Evolutionary conservation across 1,140 invertebrate genomes (phyloP), one percentile per base, ranked within the genome.

Genomic region (Drosophila yakuba): DNA sequence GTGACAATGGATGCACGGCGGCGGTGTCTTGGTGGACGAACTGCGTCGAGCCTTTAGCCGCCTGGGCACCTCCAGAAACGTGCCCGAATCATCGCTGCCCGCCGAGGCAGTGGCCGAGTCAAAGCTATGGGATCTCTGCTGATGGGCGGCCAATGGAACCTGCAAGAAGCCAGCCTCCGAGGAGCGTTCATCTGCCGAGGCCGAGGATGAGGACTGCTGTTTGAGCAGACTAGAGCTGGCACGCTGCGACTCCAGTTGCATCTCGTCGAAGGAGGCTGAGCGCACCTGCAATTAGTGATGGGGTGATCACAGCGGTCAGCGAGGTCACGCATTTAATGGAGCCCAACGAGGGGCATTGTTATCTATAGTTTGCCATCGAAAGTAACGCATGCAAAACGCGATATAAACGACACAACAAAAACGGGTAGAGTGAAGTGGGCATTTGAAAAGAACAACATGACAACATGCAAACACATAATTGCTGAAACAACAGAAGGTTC

Each of bases 251-350:
- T 96, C 96, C 80, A 97, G 91, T 89, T 97, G 96, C 89, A 97
- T 97, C 93, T 97, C 96, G 93, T 97, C 97, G 93, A 97, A 97
- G 57, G 96, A 97, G 41, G 96, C 96, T 43, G 96, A 97, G 58
- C 95, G 95, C 72, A 94, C 94, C 94, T 94, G 54, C 12, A 62
- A 54, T 38, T 25, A 48, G 14, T 60, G 12, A 15, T 12, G 47
- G 4, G 11, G 12, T 8, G 20, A 28, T 11, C 45, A 51, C 44
- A 15, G 32, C 10, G 47, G 44, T 59, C 45, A 50, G 11, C 43
- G 8, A 12, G 41, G 17, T 55, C 32, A 35, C 10, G 7, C 35
- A 25, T 25, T 25, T 3, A 25, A 4, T 25, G 23, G 23, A 4
- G 25, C 25, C 25, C 25, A 4, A 25, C 4, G 25, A 0, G 25